phyloP scores from a whole-genome alignment of 2,113 vertebrate species.

The Motacilla tschutschensis region DNA sequence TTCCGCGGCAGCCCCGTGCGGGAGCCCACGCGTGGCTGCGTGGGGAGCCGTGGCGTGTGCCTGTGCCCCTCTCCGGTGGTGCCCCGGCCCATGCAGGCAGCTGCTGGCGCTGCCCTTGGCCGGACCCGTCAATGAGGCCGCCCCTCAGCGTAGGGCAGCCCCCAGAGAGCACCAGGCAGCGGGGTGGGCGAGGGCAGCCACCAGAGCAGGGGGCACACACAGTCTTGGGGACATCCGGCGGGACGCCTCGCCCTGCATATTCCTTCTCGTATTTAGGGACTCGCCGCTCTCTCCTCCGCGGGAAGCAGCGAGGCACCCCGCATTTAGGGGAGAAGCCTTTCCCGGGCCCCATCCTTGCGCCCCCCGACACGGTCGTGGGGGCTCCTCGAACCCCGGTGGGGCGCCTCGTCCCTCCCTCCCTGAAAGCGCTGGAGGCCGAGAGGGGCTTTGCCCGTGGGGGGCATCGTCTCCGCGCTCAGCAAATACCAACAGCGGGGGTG shows the following conservation, averaged over 20 bases:
- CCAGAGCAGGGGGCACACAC: too few relatives aligned
- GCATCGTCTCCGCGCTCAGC: not conserved
- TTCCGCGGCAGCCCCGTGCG: not conserved
- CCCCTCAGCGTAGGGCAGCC: not conserved
- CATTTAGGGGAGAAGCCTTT: not conserved
- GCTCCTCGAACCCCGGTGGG: not conserved
- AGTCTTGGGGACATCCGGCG: not conserved
- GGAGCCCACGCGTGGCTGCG: not conserved
- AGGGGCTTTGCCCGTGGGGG: not conserved
- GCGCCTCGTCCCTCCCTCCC: not conserved
- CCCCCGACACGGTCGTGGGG: not conserved
- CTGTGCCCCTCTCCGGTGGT: rapidly evolving
- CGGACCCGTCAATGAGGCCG: too few relatives aligned
- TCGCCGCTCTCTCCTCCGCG: too few relatives aligned
- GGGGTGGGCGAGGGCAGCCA: not conserved
- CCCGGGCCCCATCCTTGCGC: not conserved
- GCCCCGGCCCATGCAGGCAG: not conserved
- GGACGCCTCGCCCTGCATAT: not conserved
- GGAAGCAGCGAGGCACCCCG: too few relatives aligned
- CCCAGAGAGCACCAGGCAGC: rapidly evolving
- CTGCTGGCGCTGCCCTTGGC: not conserved
- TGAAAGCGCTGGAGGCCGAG: not conserved
- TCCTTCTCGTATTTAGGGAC: too few relatives aligned
- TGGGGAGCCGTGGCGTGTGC: not conserved
- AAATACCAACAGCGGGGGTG: not conserved